Percentiles rank a stretch among this genome's conserved stretches.
Evolutionary conservation across 2,888 invertebrate species (phyloP).

Genomic region (Troilus luridus): DNA sequence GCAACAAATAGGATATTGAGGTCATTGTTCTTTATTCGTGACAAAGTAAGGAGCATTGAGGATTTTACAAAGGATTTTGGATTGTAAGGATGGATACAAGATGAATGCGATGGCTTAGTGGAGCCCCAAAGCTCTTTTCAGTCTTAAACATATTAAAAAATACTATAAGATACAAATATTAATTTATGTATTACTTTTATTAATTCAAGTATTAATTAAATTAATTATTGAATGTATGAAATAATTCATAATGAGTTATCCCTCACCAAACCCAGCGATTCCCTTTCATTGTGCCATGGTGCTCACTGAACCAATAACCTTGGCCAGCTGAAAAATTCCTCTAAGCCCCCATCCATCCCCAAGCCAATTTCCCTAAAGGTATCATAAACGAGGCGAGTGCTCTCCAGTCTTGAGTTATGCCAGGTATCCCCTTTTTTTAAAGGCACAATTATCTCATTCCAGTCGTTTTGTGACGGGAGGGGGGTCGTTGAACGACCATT

Average conservation of each 20-base stretch:
- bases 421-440: neutral
- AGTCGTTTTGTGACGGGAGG: neutral
- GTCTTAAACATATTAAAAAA: too few species aligned
- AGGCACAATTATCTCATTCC: neutral
- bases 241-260: neutral
- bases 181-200: too few species aligned
- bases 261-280: neutral
- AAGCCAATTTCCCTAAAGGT: neutral
- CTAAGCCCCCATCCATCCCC: neutral
- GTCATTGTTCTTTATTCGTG: too few species aligned
- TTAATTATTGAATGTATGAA: too few species aligned
- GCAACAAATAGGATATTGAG: too few species aligned
- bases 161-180: too few species aligned
- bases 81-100: too few species aligned
- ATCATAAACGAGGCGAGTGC: slow-evolving; percentile 6
- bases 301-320: neutral
- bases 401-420: slow-evolving; percentile 14
- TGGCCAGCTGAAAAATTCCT: neutral
- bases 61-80: too few species aligned
- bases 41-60: too few species aligned
- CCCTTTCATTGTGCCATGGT: neutral
- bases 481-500: neutral
- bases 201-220: too few species aligned
- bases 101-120: too few species aligned
- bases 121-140: too few species aligned